Conservation (phyloP, 2,888 invertebrate species). For the Platycheirus rosarum region DNA sequence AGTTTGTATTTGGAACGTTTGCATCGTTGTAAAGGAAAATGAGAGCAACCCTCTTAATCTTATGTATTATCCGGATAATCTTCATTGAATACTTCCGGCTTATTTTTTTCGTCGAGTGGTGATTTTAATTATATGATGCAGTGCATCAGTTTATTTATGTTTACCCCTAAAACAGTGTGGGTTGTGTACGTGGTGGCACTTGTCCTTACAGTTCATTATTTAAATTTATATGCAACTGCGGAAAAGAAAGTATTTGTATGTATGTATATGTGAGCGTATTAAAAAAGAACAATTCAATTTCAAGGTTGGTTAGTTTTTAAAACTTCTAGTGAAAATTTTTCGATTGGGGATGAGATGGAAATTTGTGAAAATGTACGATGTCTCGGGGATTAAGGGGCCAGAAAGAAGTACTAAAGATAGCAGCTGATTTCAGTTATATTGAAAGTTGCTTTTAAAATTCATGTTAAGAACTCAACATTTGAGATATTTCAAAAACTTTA, state of each 20-base stretch:
- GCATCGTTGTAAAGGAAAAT: too few relatives aligned
- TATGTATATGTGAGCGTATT: too few relatives aligned
- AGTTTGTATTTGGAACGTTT: too few relatives aligned
- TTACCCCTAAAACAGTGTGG: background rate
- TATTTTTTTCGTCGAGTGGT: slow-evolving; percentile 42
- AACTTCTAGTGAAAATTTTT: slow-evolving; percentile 66
- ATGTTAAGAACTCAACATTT: too few relatives aligned
- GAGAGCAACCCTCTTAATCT: too few relatives aligned
- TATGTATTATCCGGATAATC: background rate
- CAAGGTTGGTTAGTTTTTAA: slow-evolving; percentile 57
- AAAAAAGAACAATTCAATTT: slow-evolving; percentile 45
- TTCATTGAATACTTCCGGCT: slow-evolving; percentile 25
- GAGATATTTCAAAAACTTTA: too few relatives aligned
- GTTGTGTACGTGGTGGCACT: background rate
- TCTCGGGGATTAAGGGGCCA: slow-evolving; percentile 32
- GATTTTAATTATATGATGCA: slow-evolving; percentile 51
- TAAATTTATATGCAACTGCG: slow-evolving; percentile 4
- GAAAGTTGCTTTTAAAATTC: too few relatives aligned
- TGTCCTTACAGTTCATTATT: slow-evolving; percentile 12
- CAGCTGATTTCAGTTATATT: too few relatives aligned
- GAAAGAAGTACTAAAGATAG: too few relatives aligned
- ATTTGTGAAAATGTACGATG: slow-evolving; percentile 37
- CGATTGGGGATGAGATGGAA: slow-evolving; percentile 31
- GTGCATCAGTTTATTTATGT: background rate
- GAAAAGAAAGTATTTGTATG: background rate